A percentile compares a stretch with the other conserved stretches of the same genome.
These are phyloP conservation scores for Sander vitreus DNA, from an alignment of 2,113 vertebrate genomes.

Conservation along the genomic window DNA sequence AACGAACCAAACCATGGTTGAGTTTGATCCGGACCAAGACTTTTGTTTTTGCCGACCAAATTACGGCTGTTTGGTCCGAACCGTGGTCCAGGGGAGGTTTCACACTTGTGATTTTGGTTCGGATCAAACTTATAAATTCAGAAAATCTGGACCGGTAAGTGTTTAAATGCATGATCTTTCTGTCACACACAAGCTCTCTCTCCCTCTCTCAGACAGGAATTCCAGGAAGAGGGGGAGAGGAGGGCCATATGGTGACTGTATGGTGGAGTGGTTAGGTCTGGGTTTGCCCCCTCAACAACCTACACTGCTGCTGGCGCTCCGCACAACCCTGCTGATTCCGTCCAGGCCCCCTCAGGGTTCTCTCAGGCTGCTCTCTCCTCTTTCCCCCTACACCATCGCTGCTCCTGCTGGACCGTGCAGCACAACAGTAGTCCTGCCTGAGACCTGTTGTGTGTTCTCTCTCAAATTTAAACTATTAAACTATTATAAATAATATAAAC, in stretches of 20 bases:
- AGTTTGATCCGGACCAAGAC: no score
- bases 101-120: no score
- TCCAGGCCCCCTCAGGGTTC: slow-evolving; percentile 62
- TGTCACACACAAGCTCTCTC: slow-evolving; percentile 20
- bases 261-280: slow-evolving; percentile 64
- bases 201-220: slow-evolving; percentile 22
- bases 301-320: slow-evolving; percentile 67
- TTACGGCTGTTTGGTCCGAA: no score
- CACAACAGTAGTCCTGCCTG: neutral
- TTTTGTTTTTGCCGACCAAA: no score
- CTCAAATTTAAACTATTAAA: neutral
- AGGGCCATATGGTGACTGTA: slow-evolving; percentile 72
- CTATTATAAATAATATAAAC: no score
- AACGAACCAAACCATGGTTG: no score
- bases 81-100: no score
- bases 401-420: slow-evolving; percentile 19
- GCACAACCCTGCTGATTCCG: slow-evolving; percentile 38
- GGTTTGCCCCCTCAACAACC: slow-evolving; percentile 59
- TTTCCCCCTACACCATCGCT: neutral
- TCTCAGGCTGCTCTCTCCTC: slow-evolving; percentile 47
- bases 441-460: slow-evolving; percentile 15
- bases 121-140: no score
- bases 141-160: no score
- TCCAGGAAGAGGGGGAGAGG: slow-evolving; percentile 40
- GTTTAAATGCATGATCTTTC: slow-evolving; percentile 23